Evolutionary conservation across 2,888 invertebrate species (phyloP).

Genomic region (Limnephilus rhombicus): DNA sequence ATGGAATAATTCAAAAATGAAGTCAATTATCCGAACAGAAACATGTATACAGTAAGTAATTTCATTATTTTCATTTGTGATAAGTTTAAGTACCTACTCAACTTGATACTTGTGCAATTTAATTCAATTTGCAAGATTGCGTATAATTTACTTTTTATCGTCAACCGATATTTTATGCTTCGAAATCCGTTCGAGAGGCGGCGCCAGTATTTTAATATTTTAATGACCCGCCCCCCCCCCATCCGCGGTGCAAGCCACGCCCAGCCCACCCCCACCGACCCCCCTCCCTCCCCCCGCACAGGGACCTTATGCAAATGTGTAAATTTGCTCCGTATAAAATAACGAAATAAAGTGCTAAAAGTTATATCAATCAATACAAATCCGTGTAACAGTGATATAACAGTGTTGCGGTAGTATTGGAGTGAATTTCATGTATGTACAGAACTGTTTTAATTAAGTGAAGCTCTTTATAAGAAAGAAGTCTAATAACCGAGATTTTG

Average conservation of each 20-base stretch:
- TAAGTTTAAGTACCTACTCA: neutral
- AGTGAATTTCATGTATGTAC: too few relatives aligned
- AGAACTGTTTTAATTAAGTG: too few relatives aligned
- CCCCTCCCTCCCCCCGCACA: conserved; percentile 39
- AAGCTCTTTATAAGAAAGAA: too few relatives aligned
- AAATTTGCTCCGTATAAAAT: too few relatives aligned
- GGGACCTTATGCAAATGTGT: conserved; percentile 56
- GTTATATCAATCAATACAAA: too few relatives aligned
- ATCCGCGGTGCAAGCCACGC: conserved; percentile 40
- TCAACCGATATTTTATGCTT: conserved; percentile 9
- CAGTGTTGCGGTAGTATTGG: too few relatives aligned
- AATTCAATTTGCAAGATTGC: neutral
- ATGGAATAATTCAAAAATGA: neutral
- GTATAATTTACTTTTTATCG: neutral
- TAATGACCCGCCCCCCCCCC: conserved; percentile 62
- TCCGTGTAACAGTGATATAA: too few relatives aligned
- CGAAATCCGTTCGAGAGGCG: conserved; percentile 38
- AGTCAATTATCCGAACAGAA: neutral
- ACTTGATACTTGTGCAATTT: neutral
- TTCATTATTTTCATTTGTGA: neutral
- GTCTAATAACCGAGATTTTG: too few relatives aligned
- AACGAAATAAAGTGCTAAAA: too few relatives aligned
- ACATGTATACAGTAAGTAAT: neutral
- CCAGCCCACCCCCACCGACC: conserved; percentile 41
- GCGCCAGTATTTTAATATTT: conserved; percentile 60